Evolutionary conservation across 2,888 invertebrate species (phyloP).

Genomic region (Coecobrya sp.): DNA sequence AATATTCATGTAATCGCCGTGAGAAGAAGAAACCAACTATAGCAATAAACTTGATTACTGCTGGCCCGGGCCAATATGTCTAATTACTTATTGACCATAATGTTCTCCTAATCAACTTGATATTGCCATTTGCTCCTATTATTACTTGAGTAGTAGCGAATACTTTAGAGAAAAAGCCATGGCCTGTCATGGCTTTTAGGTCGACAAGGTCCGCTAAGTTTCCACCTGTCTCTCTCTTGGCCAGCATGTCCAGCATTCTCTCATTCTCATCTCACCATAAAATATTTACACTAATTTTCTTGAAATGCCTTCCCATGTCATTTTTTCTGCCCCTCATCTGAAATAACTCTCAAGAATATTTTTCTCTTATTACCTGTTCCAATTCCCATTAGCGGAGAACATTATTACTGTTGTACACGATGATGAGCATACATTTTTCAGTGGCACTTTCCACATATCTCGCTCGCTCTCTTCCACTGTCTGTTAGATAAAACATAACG

Average conservation of each 20-base stretch:
- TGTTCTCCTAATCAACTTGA: conserved; percentile 39
- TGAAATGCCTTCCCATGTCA: conserved; percentile 36
- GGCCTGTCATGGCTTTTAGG: conserved; percentile 63
- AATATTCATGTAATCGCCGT: conserved; percentile 29
- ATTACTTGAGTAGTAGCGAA: neutral
- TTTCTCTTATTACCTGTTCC: conserved; percentile 10
- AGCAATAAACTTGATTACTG: neutral
- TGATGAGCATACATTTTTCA: conserved; percentile 67
- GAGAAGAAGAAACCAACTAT: neutral
- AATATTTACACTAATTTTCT: conserved; percentile 49
- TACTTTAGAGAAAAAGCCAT: conserved; percentile 12
- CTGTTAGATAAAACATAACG: neutral
- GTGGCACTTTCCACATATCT: conserved; percentile 47
- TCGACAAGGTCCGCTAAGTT: conserved; percentile 61
- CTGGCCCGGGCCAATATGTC: conserved; percentile 78
- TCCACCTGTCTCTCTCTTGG: conserved; percentile 23
- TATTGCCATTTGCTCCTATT: conserved; percentile 20
- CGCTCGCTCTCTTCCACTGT: neutral
- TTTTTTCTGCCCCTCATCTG: too few species aligned
- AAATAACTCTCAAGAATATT: too few species aligned
- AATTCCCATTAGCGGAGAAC: conserved; percentile 3
- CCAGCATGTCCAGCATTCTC: neutral
- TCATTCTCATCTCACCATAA: conserved; percentile 18
- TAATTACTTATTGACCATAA: conserved; percentile 81
- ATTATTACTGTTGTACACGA: neutral